These are phyloP conservation scores for Dione juno DNA, from an alignment of 2,888 invertebrate genomes.

Conservation along the genomic window DNA sequence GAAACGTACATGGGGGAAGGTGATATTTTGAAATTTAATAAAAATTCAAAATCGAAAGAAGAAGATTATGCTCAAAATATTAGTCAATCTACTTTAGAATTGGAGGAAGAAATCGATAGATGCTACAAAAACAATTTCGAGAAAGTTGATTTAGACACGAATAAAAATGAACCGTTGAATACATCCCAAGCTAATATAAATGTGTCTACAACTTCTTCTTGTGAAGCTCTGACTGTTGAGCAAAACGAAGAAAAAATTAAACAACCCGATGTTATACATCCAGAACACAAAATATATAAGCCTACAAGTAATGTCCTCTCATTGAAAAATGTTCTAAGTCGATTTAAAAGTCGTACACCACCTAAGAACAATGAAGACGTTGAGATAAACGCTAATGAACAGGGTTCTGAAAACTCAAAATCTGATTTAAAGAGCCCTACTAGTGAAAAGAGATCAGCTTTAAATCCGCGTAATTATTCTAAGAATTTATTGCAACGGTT, in stretches of 20 bases:
- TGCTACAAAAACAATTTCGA: conserved; percentile 80
- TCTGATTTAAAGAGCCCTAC: conserved; percentile 72
- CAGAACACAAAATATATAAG: conserved; percentile 91
- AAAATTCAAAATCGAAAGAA: conserved; percentile 63
- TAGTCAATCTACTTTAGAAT: conserved; percentile 77
- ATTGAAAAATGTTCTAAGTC: conserved; percentile 83
- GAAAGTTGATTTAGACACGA: conserved; percentile 65
- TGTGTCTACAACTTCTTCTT: conserved; percentile 81
- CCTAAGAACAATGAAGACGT: conserved; percentile 68
- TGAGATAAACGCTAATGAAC: conserved; percentile 75
- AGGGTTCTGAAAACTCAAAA: conserved; percentile 66
- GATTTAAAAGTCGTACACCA: conserved; percentile 76
- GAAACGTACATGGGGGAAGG: conserved; percentile 82
- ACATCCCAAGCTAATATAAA: conserved; percentile 77
- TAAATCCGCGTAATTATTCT: conserved; percentile 77
- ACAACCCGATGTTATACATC: conserved; percentile 84
- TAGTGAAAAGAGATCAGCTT: conserved; percentile 69
- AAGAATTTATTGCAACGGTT: conserved; percentile 78
- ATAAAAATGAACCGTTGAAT: conserved; percentile 66
- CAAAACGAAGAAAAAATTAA: conserved; percentile 73
- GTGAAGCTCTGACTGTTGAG: conserved; percentile 78
- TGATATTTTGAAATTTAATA: conserved; percentile 74
- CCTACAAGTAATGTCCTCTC: conserved; percentile 83
- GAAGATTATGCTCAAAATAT: conserved; percentile 69
- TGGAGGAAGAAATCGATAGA: conserved; percentile 79